These are phyloP conservation scores for Acanthosoma haemorrhoidale DNA, from an alignment of 2,888 invertebrate genomes.

Conservation along the genomic window DNA sequence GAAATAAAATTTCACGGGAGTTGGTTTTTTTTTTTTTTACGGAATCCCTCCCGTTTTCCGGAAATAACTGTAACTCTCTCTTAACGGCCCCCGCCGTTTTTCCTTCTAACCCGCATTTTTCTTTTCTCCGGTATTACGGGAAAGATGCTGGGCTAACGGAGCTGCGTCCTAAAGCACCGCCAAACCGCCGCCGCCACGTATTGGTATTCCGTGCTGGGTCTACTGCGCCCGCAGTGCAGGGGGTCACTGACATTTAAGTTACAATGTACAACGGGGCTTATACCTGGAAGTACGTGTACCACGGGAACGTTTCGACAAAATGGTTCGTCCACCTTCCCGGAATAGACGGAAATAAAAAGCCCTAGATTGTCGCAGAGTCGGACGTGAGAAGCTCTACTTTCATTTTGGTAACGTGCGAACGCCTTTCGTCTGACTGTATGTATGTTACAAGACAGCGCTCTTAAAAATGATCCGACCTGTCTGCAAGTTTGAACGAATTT, in stretches of 20 bases:
- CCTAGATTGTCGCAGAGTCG: too few relatives aligned
- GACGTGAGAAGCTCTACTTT: too few relatives aligned
- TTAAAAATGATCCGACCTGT: too few relatives aligned
- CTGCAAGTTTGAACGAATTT: too few relatives aligned
- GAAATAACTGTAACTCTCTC: not conserved
- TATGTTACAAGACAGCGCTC: too few relatives aligned
- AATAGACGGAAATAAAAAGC: too few relatives aligned
- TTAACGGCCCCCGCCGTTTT: not conserved
- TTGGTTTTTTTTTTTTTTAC: not conserved
- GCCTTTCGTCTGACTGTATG: too few relatives aligned
- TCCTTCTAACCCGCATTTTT: constrained; percentile 7
- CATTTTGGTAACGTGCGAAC: too few relatives aligned
- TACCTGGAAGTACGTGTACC: not conserved
- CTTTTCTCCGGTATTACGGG: not conserved
- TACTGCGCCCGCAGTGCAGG: not conserved
- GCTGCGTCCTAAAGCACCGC: not conserved
- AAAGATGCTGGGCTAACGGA: not conserved
- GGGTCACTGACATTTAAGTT: too few relatives aligned
- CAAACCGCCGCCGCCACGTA: not conserved
- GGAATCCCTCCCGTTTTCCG: not conserved
- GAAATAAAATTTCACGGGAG: not conserved
- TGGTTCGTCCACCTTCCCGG: too few relatives aligned
- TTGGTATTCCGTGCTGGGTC: not conserved
- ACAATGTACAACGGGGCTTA: not conserved
- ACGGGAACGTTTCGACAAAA: too few relatives aligned